Base-by-base conservation (phyloP, 2,888 invertebrate genomes). In the Yponomeuta cagnagella region DNA sequence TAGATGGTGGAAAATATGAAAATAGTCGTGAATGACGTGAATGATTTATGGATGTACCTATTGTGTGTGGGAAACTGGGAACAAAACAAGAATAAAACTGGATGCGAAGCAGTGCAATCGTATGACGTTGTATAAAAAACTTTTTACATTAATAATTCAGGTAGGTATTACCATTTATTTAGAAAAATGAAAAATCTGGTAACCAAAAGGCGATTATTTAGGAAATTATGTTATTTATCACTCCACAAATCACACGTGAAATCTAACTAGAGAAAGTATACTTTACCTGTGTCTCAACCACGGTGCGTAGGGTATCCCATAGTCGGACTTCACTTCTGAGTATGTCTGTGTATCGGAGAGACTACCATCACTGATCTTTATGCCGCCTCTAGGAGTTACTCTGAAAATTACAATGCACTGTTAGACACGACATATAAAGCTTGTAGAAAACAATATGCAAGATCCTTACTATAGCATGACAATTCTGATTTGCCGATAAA, bases 311-410 rank as follows among this genome's bases (percentile, higher is more conserved):
- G 96, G 96, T 79, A 96, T 96, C 70, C 95, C 95, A 81, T 96
- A 96, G 80, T 96, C 96, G 63, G 96, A 96, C 76, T 94, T 94
- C 15, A 94, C 94, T 82, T 94, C 94, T 0, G 94, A 94, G 82
- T 95, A 95, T 10, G 95, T 95, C 84, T 96, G 96, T 1, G 96
- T 96, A 80, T 97, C 97, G 70, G 97, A 97, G 58, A 97, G 93
- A 74, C 97, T 97, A 33, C 97, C 97, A 80, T 96, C 96, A 77
- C 95, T 95, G 74, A 94, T 93, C 76, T 93, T 93, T 82, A 94
- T 93, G 8, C 92, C 93, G 74, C 93, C 93, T 76, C 93, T 84
- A 67, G 92, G 93, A 72, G 92, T 80, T 71, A 90, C 79, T 81
- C 93, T 93, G 80, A 68, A 83, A 84, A 73, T 58, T 1, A 58